A percentile compares a stretch with the other conserved stretches of the same genome.
phyloP scores from a whole-genome alignment of 1,140 invertebrate genomes.

The Aphaenogaster floridana region DNA sequence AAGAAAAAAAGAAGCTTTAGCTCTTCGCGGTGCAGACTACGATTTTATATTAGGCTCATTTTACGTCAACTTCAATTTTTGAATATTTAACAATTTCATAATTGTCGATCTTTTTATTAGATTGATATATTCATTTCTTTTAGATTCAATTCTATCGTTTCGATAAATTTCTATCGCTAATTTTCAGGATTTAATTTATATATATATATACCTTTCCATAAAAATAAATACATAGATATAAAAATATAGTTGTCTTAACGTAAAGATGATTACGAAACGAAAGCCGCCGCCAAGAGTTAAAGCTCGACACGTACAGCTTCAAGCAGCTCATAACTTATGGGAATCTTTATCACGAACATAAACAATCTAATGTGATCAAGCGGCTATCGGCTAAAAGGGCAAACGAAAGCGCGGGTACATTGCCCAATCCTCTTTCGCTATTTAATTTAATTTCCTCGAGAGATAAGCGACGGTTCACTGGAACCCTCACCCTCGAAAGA shows the following conservation, averaged over 20 bases:
- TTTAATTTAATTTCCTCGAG: slow-evolving; percentile 39
- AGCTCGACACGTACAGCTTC: slow-evolving; percentile 24
- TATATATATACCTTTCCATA: neutral
- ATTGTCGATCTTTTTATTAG: neutral
- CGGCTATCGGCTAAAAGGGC: slow-evolving; percentile 16
- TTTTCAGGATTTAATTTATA: neutral
- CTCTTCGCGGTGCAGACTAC: slow-evolving; percentile 4
- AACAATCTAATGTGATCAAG: slow-evolving; percentile 43
- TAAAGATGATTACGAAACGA: neutral
- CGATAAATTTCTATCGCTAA: neutral
- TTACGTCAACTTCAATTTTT: neutral
- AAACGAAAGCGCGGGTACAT: slow-evolving; percentile 51
- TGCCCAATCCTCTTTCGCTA: slow-evolving; percentile 59
- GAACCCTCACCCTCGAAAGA: slow-evolving; percentile 19
- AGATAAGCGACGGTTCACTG: slow-evolving; percentile 1
- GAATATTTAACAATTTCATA: neutral
- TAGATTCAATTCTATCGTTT: neutral
- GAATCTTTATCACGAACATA: slow-evolving; percentile 1
- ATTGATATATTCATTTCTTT: slow-evolving; percentile 10
- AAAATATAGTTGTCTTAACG: neutral
- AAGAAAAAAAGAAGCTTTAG: neutral
- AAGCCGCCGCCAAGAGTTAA: slow-evolving; percentile 32
- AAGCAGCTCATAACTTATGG: slow-evolving; percentile 39
- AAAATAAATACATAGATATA: neutral
- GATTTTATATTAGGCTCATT: neutral